Percentiles rank a stretch among this genome's conserved stretches.
phyloP scores from a whole-genome alignment of 1,140 invertebrate genomes.

The Drosophila mayri region DNA sequence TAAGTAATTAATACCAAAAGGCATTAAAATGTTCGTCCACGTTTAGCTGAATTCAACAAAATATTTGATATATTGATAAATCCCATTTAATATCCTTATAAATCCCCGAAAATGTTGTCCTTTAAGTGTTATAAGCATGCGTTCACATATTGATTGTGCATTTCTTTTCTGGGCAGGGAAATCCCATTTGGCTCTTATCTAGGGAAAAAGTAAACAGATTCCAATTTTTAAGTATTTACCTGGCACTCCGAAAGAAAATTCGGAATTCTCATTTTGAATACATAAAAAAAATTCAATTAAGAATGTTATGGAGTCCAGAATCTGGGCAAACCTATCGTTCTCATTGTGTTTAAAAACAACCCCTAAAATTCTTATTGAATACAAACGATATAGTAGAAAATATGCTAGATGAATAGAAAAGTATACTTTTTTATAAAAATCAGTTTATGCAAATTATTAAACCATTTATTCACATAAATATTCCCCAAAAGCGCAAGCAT shows the following conservation, averaged over 20 bases:
- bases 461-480: background rate
- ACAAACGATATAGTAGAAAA: background rate
- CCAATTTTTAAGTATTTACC: background rate
- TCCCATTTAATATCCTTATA: too few species aligned
- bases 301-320: too few species aligned
- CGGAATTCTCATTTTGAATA: background rate
- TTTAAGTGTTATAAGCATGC: background rate
- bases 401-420: background rate
- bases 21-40: too few species aligned
- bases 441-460: background rate
- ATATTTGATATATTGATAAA: too few species aligned
- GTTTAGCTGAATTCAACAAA: too few species aligned
- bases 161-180: background rate
- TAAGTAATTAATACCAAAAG: too few species aligned
- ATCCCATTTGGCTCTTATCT: background rate
- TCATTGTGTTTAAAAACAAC: background rate
- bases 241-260: conserved; percentile 2
- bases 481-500: too few species aligned
- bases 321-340: background rate
- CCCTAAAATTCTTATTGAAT: conserved; percentile 1
- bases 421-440: background rate
- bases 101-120: background rate
- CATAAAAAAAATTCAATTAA: background rate
- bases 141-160: background rate
- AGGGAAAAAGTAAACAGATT: background rate